Conservation (phyloP, 2,797 vertebrate species). For the Erethizon dorsatum region DNA sequence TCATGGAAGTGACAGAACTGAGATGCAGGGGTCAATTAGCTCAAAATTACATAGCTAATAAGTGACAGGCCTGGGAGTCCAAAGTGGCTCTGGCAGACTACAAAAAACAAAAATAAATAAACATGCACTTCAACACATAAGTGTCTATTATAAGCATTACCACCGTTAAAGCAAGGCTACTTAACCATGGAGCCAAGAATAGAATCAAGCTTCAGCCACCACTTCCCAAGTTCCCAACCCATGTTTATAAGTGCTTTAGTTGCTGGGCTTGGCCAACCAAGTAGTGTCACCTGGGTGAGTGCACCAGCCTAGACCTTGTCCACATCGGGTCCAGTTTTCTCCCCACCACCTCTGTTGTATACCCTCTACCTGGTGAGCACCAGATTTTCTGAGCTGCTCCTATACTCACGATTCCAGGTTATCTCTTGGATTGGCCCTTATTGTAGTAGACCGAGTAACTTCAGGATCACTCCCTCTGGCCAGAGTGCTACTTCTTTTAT, state of each 20-base stretch:
- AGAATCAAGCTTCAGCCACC: neutral
- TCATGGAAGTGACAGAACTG: neutral
- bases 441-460: neutral
- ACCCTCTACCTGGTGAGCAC: fast-evolving
- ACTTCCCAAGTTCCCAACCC: fast-evolving
- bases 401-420: neutral
- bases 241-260: neutral
- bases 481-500: neutral
- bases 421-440: neutral
- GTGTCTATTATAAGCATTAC: neutral
- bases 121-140: neutral
- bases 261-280: neutral
- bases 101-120: neutral
- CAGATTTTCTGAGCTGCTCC: no score
- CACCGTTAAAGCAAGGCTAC: neutral
- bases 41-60: neutral
- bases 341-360: neutral
- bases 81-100: neutral
- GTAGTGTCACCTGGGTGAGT: neutral
- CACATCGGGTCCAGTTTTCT: neutral
- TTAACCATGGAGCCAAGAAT: fast-evolving
- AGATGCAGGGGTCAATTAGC: neutral
- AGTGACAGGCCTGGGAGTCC: neutral
- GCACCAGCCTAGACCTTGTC: neutral
- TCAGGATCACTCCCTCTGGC: neutral